Evolutionary conservation across 2,113 vertebrate species (phyloP), one percentile per base, ranked within the genome.

Genomic region (Triplophysa tibetana): DNA sequence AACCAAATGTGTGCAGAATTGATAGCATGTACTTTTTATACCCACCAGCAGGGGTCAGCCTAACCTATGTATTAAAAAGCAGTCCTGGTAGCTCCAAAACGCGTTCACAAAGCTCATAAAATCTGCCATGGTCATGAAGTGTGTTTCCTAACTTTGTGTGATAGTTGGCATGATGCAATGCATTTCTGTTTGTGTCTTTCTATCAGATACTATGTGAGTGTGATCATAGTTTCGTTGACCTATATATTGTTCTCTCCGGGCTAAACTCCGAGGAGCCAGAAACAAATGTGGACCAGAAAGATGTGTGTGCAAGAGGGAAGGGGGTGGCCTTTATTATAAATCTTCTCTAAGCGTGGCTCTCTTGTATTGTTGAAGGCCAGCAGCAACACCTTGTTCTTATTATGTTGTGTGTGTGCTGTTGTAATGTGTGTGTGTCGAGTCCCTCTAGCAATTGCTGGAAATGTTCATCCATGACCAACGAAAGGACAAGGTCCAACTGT

Each of bases 331-430:
- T 70, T 75, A 75, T 80, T 68, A 77, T 63, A 73, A 70, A 64
- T 64, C 75, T 72, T 65, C 75, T 69, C 50, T 41, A 66, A 77
- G 64, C 66, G 78, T 82, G 80, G 64, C 78, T 67, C 38, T 65
- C 14, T 45, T 62, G 63, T 48, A 14, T 12, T 68, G 48, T 69
- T 17, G 45, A 73, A 64, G 54, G 74, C 65, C 75, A 79, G 61
- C 48, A 75, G 8, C 58, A 66, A 70, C 81, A 84, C 75, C 80
- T 84, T 84, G 80, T 78, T 80, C 75, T 70, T 75, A 82, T 86
- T 86, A 84, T 69, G 70, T 61, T 41, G 54, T 9, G 72, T 48
- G 2, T 63, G 70, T 52, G 69, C 33, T 2, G 14, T 61, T 54
- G 52, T 19, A n/a, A 2, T 52, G 26, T 54, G n/a, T 58, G 19